Percentiles rank a stretch among this genome's conserved stretches.
phyloP scores from a whole-genome alignment of 37 sponge, comb jelly and placozoan genomes.

The Mnemiopsis leidyi region DNA sequence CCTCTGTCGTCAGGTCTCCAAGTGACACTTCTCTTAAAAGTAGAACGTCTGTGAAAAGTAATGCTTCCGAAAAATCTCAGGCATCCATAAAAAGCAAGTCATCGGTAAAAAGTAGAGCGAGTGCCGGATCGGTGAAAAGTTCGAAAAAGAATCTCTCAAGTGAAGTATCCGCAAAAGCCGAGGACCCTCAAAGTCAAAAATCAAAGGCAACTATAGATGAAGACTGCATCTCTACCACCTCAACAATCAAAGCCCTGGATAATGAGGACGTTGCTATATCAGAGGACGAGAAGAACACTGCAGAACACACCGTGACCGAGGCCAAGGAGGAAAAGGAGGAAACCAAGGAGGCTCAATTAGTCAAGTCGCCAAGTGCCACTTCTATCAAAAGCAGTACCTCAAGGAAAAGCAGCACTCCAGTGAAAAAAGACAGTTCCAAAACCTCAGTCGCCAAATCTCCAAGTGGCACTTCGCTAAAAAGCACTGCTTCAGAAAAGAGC shows the following conservation, averaged over 20 bases:
- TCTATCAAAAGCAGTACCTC: background rate
- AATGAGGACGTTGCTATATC: background rate
- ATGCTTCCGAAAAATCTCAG: background rate
- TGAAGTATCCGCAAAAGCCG: no score
- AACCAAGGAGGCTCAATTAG: background rate
- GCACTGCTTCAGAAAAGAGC: no score
- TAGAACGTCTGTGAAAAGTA: background rate
- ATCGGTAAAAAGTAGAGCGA: background rate
- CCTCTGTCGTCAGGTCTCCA: background rate
- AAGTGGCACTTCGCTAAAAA: background rate
- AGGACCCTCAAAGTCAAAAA: no score
- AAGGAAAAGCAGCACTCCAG: no score
- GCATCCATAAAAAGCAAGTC: conserved; percentile 1
- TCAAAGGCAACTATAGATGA: no score
- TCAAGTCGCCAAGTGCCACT: background rate
- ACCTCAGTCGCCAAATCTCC: background rate
- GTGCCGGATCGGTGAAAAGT: no score
- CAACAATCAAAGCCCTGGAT: background rate
- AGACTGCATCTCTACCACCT: no score
- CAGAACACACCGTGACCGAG: background rate
- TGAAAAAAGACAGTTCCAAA: background rate
- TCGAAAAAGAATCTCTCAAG: no score
- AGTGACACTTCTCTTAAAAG: background rate
- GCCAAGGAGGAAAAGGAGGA: background rate
- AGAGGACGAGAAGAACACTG: background rate